Conservation (phyloP, 2,888 invertebrate species). For the Diplazon laetatorius region DNA sequence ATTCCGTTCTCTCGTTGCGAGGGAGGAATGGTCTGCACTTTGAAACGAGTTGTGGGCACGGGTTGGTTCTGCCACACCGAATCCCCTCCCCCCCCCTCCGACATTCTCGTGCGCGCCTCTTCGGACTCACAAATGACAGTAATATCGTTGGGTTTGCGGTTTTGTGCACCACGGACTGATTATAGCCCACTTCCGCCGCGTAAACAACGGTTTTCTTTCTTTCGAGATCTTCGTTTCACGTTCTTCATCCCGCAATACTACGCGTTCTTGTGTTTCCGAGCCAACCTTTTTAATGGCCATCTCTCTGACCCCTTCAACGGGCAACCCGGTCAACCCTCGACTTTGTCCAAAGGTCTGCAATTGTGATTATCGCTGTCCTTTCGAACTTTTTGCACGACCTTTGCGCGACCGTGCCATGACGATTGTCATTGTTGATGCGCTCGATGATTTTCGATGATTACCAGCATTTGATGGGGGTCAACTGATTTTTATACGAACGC, state of each 20-base stretch:
- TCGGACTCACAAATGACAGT: conserved; percentile 78
- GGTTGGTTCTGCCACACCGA: conserved; percentile 22
- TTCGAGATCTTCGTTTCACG: conserved; percentile 22
- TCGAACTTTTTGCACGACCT: conserved; percentile 22
- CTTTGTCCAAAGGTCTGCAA: conserved; percentile 22
- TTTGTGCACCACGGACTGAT: conserved; percentile 79
- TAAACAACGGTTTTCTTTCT: conserved; percentile 76
- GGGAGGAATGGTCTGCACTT: conserved; percentile 68
- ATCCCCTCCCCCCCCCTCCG: too few relatives aligned
- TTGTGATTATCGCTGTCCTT: conserved; percentile 41
- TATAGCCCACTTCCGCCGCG: conserved; percentile 79
- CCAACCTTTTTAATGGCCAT: conserved; percentile 75
- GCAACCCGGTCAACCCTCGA: conserved; percentile 34
- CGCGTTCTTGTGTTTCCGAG: conserved; percentile 45
- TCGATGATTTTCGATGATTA: background rate
- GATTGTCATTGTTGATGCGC: background rate
- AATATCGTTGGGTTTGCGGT: conserved; percentile 79
- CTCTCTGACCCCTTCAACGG: conserved; percentile 45
- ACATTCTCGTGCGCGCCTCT: conserved; percentile 54
- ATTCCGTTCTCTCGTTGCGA: conserved; percentile 70
- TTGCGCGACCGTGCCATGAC: conserved; percentile 17
- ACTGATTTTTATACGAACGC: too few relatives aligned
- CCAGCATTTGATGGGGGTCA: too few relatives aligned
- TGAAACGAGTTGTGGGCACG: conserved; percentile 31
- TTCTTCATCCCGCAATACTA: conserved; percentile 30